Conservation (phyloP, 1,140 invertebrate species). For the Amphibalanus amphitrite region DNA sequence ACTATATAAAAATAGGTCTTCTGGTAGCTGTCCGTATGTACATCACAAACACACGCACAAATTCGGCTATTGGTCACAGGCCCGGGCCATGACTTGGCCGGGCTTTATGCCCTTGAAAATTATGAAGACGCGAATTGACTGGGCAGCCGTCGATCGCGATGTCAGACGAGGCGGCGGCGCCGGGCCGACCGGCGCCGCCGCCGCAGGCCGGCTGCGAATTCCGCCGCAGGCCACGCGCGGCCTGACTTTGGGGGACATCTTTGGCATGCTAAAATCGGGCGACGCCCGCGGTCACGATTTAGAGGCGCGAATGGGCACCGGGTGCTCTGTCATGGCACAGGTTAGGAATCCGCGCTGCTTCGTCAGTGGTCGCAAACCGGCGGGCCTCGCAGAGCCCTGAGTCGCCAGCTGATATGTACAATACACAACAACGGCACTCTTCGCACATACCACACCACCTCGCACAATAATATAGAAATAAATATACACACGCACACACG, state of each 20-base stretch:
- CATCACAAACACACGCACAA: neutral
- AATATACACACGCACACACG: neutral
- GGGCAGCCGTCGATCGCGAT: neutral
- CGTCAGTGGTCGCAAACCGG: neutral
- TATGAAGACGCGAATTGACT: neutral
- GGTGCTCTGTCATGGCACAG: neutral
- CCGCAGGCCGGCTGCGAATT: no score
- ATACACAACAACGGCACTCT: neutral
- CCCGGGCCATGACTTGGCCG: neutral
- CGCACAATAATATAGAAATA: constrained; percentile 1
- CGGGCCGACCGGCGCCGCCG: no score
- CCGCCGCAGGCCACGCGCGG: no score
- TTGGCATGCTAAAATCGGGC: neutral
- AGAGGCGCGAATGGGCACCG: no score
- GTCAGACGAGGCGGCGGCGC: neutral
- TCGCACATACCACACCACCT: neutral
- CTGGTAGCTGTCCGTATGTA: neutral
- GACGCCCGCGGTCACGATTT: neutral
- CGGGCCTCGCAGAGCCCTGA: neutral
- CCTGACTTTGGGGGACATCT: neutral
- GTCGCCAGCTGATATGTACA: neutral
- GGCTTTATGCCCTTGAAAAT: neutral
- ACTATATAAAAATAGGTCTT: neutral
- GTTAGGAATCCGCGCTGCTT: neutral
- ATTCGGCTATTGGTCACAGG: neutral